Evolutionary conservation across 2,797 vertebrate species (phyloP), one percentile per base, ranked within the genome.

Genomic region (Alcedo atthis): DNA sequence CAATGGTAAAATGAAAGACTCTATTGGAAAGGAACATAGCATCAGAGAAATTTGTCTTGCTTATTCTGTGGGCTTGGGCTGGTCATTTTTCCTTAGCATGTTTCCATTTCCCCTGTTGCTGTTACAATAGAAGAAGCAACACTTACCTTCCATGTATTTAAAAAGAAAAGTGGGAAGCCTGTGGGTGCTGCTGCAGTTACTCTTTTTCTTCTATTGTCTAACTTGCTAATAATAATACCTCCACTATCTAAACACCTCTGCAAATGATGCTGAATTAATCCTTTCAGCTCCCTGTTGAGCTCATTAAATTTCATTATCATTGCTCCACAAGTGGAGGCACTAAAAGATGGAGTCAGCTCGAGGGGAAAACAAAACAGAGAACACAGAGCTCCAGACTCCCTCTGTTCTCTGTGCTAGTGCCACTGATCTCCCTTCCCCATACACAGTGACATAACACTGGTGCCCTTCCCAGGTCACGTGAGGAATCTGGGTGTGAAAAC

Each of bases 241-340:
- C 77, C 46, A 40, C 77, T 70, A 86, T 74, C 89, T 71, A 71
- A 93, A 74, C 85, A 88, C 78, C 64, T 89, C 83, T 96, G 90
- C 85, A 91, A 90, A 91, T 49, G 61, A 51, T 88, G 83, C 91
- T 90, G 92, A 93, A 94, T 95, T 93, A 94, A 93, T 96, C 87
- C 89, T 79, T 77, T 87, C 87, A 90, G 87, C 85, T 93, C 91
- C 93, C 95, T 57, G 78, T 84, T 92, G 95, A 95, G 92, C 95
- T 96, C 90, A 93, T 93, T 93, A 88, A 84, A 88, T 91, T 83
- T 88, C 89, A 86, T 95, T 94, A 84, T 88, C 74, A 14, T 70
- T 91, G 63, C 91, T 95, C 85, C 74, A 25, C 78, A 28, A 94
- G 89, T 81, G 87, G 49, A 92, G 61, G 77, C 61, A 68, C 91